Evolutionary conservation across 92 coral and sea anemone genomes (phyloP), one percentile per base, ranked within the genome.

Genomic region (Nematostella vectensis): DNA sequence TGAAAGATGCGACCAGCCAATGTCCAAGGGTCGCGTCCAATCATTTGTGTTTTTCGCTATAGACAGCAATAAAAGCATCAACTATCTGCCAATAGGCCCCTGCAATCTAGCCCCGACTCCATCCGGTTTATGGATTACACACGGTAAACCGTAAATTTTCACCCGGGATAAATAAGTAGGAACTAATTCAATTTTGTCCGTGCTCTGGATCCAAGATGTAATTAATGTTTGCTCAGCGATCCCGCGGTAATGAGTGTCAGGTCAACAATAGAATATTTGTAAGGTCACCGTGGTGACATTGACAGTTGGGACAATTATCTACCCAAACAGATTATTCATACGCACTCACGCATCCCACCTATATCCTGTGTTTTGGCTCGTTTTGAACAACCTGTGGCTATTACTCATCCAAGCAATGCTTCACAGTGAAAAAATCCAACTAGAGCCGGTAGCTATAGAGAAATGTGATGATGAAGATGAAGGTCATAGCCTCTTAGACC

Each of bases 261-360:
- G 15, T 33, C 40, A 33, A 45, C 4, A 8, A 45, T 6, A 45
- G 18, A 11, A 22, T 11, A 64, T 36, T 50, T 25, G 25, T 30
- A 62, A 20, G 62, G 71, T 65, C 55, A 25, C 62, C 71, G 54
- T 11, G 69, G 62, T 31, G 45, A 65, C 71, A 36, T 62, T 38
- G 56, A 25, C 29, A 19, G 11, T 15, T 52, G 9, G 8, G 19
- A 27, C 48, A 65, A 65, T 65, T 65, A 65, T 31, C 45, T 64
- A 22, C 16, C 18, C 45, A 65, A 65, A 65, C 54, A 65, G 37
- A 4, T 4, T 45, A 45, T 45, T 45, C 17, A 45, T 4, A 17
- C 21, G 18, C 23, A 45, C 21, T 45, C 51, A 45, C 51, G 51
- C 51, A 45, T 45, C 9, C 4, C 4, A 8, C 21, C 21, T 22